Percentiles rank a stretch among this genome's conserved stretches.
Evolutionary conservation across 2,797 vertebrate genomes (phyloP).

Genomic region (Bryconaethiops microstoma): DNA sequence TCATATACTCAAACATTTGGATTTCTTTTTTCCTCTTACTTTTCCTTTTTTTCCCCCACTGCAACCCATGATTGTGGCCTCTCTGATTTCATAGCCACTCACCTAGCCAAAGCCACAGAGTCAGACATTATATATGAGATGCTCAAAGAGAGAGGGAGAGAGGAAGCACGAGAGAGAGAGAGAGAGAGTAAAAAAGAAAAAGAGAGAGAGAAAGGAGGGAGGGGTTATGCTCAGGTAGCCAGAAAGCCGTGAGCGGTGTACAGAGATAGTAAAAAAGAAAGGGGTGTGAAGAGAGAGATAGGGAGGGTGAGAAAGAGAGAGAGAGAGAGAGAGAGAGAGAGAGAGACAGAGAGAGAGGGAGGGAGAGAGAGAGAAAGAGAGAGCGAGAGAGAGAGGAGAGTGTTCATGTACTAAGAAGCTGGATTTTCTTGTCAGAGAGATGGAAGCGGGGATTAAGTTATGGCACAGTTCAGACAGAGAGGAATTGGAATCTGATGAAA

Average conservation of each 20-base stretch:
- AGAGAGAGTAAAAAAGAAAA: constrained; percentile 13
- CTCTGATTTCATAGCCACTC: constrained; percentile 4
- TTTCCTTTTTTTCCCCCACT: too few species aligned
- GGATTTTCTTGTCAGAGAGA: constrained; percentile 82
- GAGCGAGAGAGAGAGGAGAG: constrained; percentile 29
- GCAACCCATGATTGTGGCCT: not conserved
- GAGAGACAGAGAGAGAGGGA: not conserved
- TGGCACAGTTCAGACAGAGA: constrained; percentile 76
- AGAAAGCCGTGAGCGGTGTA: constrained; percentile 8
- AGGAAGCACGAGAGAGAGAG: not conserved
- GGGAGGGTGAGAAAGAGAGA: constrained; percentile 8
- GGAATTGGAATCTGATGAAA: constrained; percentile 72
- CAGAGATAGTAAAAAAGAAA: not conserved
- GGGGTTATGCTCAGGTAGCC: constrained; percentile 24
- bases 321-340: not conserved
- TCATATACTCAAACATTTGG: not conserved
- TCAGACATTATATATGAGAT: constrained; percentile 27
- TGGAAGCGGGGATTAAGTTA: constrained; percentile 80
- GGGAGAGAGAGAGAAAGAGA: not conserved
- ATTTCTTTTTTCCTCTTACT: not conserved
- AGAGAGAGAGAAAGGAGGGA: constrained; percentile 29
- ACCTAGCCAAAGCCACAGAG: constrained; percentile 7
- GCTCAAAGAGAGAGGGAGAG: not conserved
- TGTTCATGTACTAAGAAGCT: constrained; percentile 58
- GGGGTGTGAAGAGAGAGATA: not conserved